These are phyloP conservation scores for Parauchenoglanis ngamensis DNA, from an alignment of 2,797 vertebrate genomes.

Conservation along the genomic window DNA sequence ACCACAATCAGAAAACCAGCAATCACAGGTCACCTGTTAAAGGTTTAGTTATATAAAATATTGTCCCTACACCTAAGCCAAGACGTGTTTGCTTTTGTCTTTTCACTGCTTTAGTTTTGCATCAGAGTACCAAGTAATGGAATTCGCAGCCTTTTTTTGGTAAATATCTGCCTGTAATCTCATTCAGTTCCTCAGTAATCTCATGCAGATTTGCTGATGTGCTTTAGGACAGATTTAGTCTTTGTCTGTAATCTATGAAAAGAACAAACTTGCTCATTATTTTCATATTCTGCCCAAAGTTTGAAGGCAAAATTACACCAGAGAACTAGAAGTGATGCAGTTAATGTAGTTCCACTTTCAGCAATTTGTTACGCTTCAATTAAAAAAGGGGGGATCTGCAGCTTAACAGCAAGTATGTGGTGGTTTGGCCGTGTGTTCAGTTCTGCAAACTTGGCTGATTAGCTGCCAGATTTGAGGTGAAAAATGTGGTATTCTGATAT, in stretches of 20 bases:
- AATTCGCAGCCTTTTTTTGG: background rate
- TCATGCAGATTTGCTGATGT: background rate
- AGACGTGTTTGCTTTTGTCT: background rate
- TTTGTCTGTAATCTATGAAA: background rate
- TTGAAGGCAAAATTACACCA: background rate
- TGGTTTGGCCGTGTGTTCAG: background rate
- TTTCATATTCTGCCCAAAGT: background rate
- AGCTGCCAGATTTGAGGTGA: background rate
- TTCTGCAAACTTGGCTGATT: background rate
- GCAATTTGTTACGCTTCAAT: background rate
- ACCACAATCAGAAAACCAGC: too few relatives aligned
- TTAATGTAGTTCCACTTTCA: background rate
- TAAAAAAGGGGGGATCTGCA: too few relatives aligned
- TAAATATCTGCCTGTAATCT: background rate
- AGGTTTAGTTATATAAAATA: background rate
- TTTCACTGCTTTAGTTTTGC: background rate
- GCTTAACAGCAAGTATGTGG: background rate
- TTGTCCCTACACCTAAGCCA: background rate
- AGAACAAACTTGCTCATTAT: background rate
- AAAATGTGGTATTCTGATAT: background rate
- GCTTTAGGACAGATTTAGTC: background rate
- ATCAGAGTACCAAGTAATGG: background rate
- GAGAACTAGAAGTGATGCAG: background rate
- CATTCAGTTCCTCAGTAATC: background rate
- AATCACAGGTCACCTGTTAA: background rate